A percentile compares a stretch with the other conserved stretches of the same genome.
These are phyloP conservation scores for Jacana jacana DNA, from an alignment of 2,113 vertebrate genomes.

Conservation along the genomic window DNA sequence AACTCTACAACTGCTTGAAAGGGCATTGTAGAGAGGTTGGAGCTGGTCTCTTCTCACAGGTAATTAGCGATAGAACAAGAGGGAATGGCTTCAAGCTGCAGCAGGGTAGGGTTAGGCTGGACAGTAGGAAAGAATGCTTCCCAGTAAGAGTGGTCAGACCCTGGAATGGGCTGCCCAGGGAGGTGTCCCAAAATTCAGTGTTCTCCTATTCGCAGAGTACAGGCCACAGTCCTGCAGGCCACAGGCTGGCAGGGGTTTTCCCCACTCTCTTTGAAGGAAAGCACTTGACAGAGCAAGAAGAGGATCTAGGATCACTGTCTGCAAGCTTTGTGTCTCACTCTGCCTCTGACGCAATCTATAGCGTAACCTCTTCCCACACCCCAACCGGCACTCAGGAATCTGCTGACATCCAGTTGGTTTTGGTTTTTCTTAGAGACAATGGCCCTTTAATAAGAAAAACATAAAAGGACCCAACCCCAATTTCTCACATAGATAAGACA, in stretches of 20 bases:
- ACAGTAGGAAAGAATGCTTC: too few species aligned
- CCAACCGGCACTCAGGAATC: background rate
- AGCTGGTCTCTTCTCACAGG: too few species aligned
- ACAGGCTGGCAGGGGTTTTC: background rate
- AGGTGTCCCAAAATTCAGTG: background rate
- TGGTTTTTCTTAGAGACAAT: background rate
- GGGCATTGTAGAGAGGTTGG: too few species aligned
- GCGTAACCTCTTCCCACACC: background rate
- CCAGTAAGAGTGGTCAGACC: too few species aligned
- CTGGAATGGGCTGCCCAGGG: too few species aligned
- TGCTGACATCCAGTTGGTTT: background rate
- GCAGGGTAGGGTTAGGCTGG: too few species aligned
- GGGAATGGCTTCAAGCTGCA: too few species aligned
- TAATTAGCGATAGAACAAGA: too few species aligned
- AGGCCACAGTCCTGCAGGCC: background rate
- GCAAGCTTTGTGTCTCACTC: background rate
- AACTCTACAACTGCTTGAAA: too few species aligned
- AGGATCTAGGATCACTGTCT: background rate
- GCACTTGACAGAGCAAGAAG: background rate
- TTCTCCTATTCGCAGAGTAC: background rate
- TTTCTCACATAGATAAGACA: background rate
- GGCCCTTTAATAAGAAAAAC: background rate
- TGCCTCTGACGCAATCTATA: background rate
- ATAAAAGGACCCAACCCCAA: accelerated
- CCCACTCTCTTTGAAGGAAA: background rate